These are phyloP conservation scores for Parnassius orleans DNA, from an alignment of 2,888 invertebrate species.

Conservation along the genomic window DNA sequence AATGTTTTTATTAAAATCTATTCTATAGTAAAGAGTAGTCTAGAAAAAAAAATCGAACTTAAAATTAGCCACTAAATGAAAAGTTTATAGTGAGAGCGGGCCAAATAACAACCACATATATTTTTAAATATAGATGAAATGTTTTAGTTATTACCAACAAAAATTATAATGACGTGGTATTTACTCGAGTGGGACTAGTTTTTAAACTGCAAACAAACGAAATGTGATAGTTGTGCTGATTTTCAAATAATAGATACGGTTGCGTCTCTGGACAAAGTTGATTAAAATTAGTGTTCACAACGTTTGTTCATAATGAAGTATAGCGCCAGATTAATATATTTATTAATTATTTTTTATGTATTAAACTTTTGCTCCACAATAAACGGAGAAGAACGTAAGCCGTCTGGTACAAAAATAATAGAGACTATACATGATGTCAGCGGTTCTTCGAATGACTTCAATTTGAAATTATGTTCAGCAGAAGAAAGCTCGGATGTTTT, in stretches of 20 bases:
- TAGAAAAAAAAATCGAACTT: no score
- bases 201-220: constrained; percentile 18
- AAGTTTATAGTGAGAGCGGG: no score
- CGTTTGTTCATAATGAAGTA: constrained; percentile 15
- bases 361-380: constrained; percentile 4
- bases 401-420: constrained; percentile 16
- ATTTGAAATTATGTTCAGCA: constrained; percentile 7
- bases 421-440: constrained; percentile 9
- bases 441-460: background rate
- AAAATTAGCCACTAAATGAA: no score
- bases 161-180: background rate
- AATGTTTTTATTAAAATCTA: no score
- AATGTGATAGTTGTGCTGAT: constrained; percentile 19
- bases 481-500: constrained; percentile 7
- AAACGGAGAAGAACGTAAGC: background rate
- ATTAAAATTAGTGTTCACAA: background rate
- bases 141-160: no score
- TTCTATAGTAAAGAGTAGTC: no score
- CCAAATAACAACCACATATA: no score
- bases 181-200: background rate
- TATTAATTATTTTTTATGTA: constrained; percentile 1
- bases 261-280: background rate
- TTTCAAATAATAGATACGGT: constrained; percentile 9
- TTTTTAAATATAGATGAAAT: no score
- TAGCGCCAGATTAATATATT: constrained; percentile 4